Evolutionary conservation across 2,888 invertebrate species (phyloP).

Genomic region (Molorchus minor): DNA sequence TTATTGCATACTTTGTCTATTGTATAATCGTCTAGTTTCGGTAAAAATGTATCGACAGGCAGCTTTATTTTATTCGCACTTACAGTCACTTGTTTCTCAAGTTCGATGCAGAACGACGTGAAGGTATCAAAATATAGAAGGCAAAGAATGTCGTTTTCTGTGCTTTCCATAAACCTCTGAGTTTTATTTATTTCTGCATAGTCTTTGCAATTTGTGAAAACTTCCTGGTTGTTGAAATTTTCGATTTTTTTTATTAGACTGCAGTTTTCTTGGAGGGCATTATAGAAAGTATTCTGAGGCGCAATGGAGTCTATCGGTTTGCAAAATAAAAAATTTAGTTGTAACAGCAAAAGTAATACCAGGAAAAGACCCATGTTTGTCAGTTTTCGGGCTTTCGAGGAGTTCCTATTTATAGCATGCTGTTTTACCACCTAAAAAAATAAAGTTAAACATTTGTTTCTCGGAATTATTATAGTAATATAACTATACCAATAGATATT

Average conservation of each 20-base stretch:
- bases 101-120: slow-evolving; percentile 34
- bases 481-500: too few relatives aligned
- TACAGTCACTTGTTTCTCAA: slow-evolving; percentile 10
- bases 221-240: slow-evolving; percentile 15
- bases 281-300: slow-evolving; percentile 4
- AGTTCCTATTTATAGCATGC: neutral
- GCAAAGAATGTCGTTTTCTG: slow-evolving; percentile 41
- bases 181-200: slow-evolving; percentile 33
- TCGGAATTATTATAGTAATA: too few relatives aligned
- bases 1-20: slow-evolving; percentile 26
- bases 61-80: neutral
- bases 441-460: too few relatives aligned
- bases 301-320: neutral
- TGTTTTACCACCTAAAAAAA: too few relatives aligned
- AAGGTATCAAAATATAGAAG: slow-evolving; percentile 45
- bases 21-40: neutral
- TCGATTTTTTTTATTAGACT: neutral
- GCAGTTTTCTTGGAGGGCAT: neutral
- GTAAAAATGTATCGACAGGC: neutral
- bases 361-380: slow-evolving; percentile 15
- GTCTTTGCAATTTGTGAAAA: slow-evolving; percentile 39
- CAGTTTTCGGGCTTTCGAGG: neutral
- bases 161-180: slow-evolving; percentile 12
- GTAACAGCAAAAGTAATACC: slow-evolving; percentile 2
- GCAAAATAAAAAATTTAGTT: neutral